phyloP scores from a whole-genome alignment of 1,140 invertebrate species.

The Tetragnatha versicolor region DNA sequence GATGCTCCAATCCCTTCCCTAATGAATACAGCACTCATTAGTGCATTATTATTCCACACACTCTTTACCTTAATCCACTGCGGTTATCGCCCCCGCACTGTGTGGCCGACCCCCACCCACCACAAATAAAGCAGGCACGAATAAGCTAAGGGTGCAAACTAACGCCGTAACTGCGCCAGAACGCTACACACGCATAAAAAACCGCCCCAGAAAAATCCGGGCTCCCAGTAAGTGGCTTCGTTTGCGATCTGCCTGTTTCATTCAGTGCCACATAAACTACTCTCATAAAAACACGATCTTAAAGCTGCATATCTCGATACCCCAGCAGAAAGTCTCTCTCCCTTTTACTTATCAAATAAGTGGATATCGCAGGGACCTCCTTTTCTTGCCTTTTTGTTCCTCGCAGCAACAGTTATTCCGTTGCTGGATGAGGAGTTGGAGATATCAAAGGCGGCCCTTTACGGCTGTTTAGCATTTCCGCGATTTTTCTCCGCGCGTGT shows the following conservation, averaged over 20 bases:
- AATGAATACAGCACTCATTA: no score
- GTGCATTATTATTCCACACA: no score
- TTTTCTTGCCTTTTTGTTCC: no score
- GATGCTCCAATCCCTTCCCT: no score
- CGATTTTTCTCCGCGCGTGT: not conserved
- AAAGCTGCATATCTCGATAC: conserved; percentile 27
- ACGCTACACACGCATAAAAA: not conserved
- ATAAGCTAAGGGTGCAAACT: conserved; percentile 34
- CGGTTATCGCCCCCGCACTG: no score
- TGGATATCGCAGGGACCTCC: not conserved
- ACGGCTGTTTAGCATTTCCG: conserved; percentile 13
- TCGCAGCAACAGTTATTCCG: conserved; percentile 19
- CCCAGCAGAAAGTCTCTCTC: not conserved
- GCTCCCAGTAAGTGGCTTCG: conserved; percentile 34
- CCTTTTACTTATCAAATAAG: conserved; percentile 24
- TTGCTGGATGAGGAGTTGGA: not conserved
- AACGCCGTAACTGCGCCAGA: not conserved
- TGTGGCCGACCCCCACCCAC: not conserved
- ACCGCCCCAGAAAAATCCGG: not conserved
- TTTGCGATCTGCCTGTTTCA: conserved; percentile 34
- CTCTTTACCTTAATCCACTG: no score
- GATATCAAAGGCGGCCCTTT: not conserved
- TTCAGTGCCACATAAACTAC: conserved; percentile 10
- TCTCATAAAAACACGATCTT: conserved; percentile 32
- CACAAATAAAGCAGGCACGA: conserved; percentile 24